Percentiles rank a stretch among this genome's conserved stretches.
phyloP scores from a whole-genome alignment of 2,113 vertebrate genomes.

The Pachyramphus minor region DNA sequence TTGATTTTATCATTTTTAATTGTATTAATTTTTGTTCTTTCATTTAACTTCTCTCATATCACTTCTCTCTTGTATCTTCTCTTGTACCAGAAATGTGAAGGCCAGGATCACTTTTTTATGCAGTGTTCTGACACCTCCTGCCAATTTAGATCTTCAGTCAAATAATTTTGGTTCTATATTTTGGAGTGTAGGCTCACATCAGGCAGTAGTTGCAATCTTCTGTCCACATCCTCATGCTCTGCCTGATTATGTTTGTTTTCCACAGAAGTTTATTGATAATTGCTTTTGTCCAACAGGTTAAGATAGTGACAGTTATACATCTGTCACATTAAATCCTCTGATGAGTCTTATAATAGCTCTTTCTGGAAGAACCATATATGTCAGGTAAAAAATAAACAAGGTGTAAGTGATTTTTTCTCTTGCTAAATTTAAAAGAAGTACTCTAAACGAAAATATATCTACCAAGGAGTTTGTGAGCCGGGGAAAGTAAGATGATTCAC shows the following conservation, averaged over 20 bases:
- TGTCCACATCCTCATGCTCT: neutral
- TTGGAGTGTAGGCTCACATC: neutral
- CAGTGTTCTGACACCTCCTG: neutral
- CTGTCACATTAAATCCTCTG: neutral
- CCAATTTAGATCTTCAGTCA: neutral
- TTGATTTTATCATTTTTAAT: neutral
- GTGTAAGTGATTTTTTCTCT: neutral
- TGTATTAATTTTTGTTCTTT: neutral
- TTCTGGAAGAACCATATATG: neutral
- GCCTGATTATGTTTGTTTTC: neutral
- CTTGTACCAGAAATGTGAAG: neutral
- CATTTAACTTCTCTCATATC: neutral
- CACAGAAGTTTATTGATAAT: neutral
- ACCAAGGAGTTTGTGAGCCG: neutral
- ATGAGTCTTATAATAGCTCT: neutral
- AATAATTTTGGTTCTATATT: neutral
- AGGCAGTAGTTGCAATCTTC: neutral
- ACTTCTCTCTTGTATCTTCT: neutral
- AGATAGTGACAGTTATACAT: neutral
- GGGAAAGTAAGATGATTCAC: neutral
- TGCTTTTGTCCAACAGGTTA: neutral
- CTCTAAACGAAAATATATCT: neutral
- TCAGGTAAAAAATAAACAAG: neutral
- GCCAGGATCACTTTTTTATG: neutral
- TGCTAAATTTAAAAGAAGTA: neutral